phyloP scores from a whole-genome alignment of 1,140 invertebrate species.

The Drosophila sechellia region DNA sequence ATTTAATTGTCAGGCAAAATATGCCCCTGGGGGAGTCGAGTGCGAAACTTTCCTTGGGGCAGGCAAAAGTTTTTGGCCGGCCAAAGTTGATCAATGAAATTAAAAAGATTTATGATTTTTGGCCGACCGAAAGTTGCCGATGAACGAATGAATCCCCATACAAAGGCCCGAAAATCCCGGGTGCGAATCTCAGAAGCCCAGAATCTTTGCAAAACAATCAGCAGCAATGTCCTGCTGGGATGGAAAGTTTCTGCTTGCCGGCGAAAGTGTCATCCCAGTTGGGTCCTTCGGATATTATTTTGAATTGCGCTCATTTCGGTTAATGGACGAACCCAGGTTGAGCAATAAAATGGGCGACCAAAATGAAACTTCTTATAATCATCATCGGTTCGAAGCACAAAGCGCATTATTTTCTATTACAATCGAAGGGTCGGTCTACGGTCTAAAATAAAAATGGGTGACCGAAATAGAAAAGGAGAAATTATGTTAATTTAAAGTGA shows the following conservation, averaged over 20 bases:
- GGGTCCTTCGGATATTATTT: slow-evolving; percentile 59
- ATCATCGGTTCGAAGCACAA: slow-evolving; percentile 53
- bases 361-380: slow-evolving; percentile 77
- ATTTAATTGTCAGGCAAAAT: slow-evolving; percentile 75
- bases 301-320: slow-evolving; percentile 76
- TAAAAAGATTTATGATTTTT: slow-evolving; percentile 82
- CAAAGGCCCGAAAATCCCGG: slow-evolving; percentile 31
- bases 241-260: slow-evolving; percentile 50
- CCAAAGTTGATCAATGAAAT: slow-evolving; percentile 77
- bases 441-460: background rate
- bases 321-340: slow-evolving; percentile 64
- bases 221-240: slow-evolving; percentile 39
- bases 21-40: slow-evolving; percentile 71
- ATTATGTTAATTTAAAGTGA: slow-evolving; percentile 82
- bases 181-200: slow-evolving; percentile 12
- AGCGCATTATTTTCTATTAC: slow-evolving; percentile 71
- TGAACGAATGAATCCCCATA: slow-evolving; percentile 60
- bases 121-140: slow-evolving; percentile 58
- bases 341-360: slow-evolving; percentile 60
- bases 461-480: slow-evolving; percentile 57
- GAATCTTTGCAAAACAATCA: slow-evolving; percentile 62
- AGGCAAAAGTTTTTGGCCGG: slow-evolving; percentile 45
- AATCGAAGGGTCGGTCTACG: slow-evolving; percentile 54
- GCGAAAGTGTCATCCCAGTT: slow-evolving; percentile 48
- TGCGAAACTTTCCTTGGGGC: slow-evolving; percentile 68